phyloP scores from a whole-genome alignment of 2,113 vertebrate genomes.

The Dasypus novemcinctus region DNA sequence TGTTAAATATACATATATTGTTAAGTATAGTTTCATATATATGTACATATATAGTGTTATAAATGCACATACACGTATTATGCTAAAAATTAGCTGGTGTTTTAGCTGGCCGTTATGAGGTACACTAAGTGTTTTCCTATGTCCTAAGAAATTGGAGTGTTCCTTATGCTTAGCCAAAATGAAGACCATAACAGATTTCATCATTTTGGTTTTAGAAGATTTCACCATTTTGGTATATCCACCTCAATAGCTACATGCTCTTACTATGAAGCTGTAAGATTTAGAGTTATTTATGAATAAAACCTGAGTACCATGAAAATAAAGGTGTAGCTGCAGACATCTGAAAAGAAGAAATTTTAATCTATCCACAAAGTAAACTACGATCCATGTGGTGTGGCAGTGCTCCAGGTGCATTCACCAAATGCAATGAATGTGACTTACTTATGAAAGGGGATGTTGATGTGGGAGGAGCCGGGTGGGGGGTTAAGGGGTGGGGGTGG shows the following conservation, averaged over 20 bases:
- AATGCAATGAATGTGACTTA: too few relatives aligned
- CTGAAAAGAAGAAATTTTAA: neutral
- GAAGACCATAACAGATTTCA: neutral
- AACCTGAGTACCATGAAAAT: neutral
- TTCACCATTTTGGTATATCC: neutral
- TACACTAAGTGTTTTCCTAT: neutral
- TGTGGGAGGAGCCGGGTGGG: too few relatives aligned
- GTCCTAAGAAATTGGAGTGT: neutral
- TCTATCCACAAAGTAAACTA: too few relatives aligned
- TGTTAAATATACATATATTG: neutral
- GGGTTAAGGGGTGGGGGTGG: too few relatives aligned
- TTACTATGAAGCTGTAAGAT: neutral
- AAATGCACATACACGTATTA: neutral
- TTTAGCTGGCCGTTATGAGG: neutral
- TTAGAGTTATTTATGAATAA: neutral
- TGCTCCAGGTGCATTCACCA: too few relatives aligned
- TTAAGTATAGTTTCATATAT: neutral
- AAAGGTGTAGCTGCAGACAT: neutral
- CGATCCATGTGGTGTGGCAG: too few relatives aligned
- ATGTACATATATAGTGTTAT: neutral
- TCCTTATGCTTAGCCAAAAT: conserved; percentile 1
- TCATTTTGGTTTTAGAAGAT: neutral
- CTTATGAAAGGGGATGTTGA: too few relatives aligned
- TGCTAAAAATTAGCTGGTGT: conserved; percentile 2
- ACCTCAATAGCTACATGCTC: neutral